phyloP scores from a whole-genome alignment of 2,888 invertebrate genomes.

The Bedellia somnulentella region DNA sequence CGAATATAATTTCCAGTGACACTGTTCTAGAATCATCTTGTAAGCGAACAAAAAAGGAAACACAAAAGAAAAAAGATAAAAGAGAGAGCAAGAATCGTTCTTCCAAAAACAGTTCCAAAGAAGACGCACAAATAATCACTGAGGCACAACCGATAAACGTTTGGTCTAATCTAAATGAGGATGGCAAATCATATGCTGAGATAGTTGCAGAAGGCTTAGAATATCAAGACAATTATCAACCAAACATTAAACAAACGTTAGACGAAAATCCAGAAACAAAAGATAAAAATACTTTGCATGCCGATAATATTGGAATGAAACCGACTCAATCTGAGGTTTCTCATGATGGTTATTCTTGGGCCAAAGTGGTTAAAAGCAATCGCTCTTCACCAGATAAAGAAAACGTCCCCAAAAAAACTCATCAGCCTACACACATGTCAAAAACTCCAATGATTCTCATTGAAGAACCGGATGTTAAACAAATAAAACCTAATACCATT shows the following conservation, averaged over 20 bases:
- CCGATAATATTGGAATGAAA: no score
- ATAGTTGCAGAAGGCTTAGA: slow-evolving; percentile 56
- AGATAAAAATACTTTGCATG: no score
- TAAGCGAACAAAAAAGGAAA: no score
- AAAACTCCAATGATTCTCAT: slow-evolving; percentile 36
- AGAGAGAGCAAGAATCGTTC: no score
- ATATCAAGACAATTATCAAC: neutral
- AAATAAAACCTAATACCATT: slow-evolving; percentile 21
- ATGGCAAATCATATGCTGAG: slow-evolving; percentile 72
- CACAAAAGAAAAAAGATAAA: slow-evolving; percentile 14
- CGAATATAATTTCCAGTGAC: no score
- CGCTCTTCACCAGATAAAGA: slow-evolving; percentile 25
- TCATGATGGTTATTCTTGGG: slow-evolving; percentile 27
- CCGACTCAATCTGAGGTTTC: slow-evolving; percentile 4
- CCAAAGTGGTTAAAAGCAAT: slow-evolving; percentile 38
- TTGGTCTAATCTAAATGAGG: slow-evolving; percentile 52
- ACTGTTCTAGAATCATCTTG: no score
- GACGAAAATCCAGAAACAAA: slow-evolving; percentile 10
- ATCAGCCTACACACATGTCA: slow-evolving; percentile 5
- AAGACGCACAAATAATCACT: no score
- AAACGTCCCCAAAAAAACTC: slow-evolving; percentile 14
- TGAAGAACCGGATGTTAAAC: slow-evolving; percentile 26
- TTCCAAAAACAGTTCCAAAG: no score
- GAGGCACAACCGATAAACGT: no score
- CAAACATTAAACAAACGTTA: slow-evolving; percentile 5